A percentile compares a stretch with the other conserved stretches of the same genome.
phyloP scores from a whole-genome alignment of 2,888 invertebrate genomes.

The Coecobrya sp. region DNA sequence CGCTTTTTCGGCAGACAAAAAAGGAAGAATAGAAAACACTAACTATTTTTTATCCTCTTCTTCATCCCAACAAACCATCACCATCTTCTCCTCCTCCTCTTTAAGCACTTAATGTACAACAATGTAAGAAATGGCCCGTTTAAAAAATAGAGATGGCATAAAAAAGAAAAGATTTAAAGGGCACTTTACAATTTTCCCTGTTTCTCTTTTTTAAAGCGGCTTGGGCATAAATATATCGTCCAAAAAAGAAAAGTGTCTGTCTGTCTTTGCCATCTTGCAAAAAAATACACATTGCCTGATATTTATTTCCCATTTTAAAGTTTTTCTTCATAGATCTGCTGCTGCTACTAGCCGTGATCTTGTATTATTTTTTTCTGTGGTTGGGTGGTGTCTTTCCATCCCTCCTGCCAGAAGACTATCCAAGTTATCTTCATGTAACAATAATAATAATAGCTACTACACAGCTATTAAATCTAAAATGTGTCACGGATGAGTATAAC shows the following conservation, averaged over 20 bases:
- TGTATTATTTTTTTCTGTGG: not conserved
- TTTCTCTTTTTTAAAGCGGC: slow-evolving; percentile 6
- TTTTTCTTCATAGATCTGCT: too few relatives aligned
- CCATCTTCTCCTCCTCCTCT: not conserved
- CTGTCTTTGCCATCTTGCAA: not conserved
- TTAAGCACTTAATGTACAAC: slow-evolving; percentile 18
- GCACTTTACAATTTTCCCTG: slow-evolving; percentile 47
- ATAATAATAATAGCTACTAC: slow-evolving; percentile 61
- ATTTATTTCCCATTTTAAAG: slow-evolving; percentile 31
- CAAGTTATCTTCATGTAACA: slow-evolving; percentile 24
- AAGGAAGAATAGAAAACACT: not conserved
- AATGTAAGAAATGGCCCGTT: slow-evolving; percentile 51
- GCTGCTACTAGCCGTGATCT: not conserved
- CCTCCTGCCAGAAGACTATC: not conserved
- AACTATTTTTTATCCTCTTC: not conserved
- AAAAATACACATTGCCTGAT: not conserved
- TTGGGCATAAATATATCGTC: not conserved
- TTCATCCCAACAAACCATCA: too few relatives aligned
- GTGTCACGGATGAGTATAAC: slow-evolving; percentile 54
- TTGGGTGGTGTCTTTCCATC: not conserved
- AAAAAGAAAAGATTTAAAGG: slow-evolving; percentile 54
- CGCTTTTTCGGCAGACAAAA: not conserved
- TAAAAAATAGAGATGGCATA: slow-evolving; percentile 21
- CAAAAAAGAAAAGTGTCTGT: slow-evolving; percentile 33
- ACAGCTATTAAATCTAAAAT: slow-evolving; percentile 67